phyloP scores from a whole-genome alignment of 1,140 invertebrate genomes.

The Bombyx mandarina region DNA sequence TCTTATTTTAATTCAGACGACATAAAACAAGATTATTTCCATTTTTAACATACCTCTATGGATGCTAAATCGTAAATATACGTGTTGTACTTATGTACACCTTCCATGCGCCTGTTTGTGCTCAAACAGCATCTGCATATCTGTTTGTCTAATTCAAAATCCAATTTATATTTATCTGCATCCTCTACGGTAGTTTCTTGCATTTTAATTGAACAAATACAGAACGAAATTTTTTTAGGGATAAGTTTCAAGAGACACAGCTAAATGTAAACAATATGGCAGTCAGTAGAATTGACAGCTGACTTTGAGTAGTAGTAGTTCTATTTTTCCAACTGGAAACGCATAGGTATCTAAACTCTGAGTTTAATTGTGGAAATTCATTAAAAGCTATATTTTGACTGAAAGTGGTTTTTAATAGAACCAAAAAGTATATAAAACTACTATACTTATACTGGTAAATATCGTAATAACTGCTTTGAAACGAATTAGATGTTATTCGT shows the following conservation, averaged over 20 bases:
- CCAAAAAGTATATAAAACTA: no score
- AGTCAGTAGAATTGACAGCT: no score
- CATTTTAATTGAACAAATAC: conserved; percentile 6
- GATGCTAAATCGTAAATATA: conserved; percentile 38
- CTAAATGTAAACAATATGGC: conserved; percentile 5
- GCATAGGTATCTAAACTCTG: no score
- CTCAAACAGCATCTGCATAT: conserved; percentile 51
- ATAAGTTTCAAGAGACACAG: not conserved
- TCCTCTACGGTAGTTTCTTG: conserved; percentile 4
- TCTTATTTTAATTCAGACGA: not conserved
- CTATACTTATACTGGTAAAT: no score
- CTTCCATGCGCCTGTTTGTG: conserved; percentile 28
- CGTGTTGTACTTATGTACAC: conserved; percentile 12
- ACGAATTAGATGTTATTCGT: no score
- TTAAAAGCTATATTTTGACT: no score
- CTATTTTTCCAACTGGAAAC: no score
- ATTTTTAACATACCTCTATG: conserved; percentile 32
- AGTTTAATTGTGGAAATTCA: no score
- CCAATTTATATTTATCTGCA: conserved; percentile 19
- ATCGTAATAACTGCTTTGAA: no score
- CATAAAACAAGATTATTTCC: not conserved
- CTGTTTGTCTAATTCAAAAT: conserved; percentile 15
- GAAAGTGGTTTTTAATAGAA: no score
- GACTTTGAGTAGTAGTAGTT: no score
- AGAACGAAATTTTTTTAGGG: not conserved